Conservation (phyloP, 2,888 invertebrate species). For the Hylaea fasciaria region DNA sequence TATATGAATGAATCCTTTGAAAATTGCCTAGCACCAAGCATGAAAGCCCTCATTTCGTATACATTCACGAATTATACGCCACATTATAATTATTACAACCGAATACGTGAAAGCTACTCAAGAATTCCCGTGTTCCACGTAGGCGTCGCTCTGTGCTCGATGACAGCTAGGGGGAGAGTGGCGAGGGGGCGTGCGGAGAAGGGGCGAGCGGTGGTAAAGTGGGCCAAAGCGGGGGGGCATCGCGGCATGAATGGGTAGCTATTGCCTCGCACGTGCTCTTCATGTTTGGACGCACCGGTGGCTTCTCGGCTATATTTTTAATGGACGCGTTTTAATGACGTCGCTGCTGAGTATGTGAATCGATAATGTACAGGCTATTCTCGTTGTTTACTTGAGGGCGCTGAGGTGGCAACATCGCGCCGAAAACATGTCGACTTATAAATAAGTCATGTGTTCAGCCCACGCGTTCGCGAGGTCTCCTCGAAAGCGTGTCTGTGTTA, state of each 20-base stretch:
- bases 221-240: slow-evolving; percentile 17
- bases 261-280: slow-evolving; percentile 49
- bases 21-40: slow-evolving; percentile 21
- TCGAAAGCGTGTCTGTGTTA: slow-evolving; percentile 1
- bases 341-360: slow-evolving; percentile 34
- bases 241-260: slow-evolving; percentile 36
- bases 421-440: slow-evolving; percentile 23
- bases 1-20: slow-evolving; percentile 23
- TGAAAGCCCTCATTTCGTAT: slow-evolving; percentile 28
- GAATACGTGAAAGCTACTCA: slow-evolving; percentile 41
- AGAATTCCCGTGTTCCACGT: slow-evolving; percentile 46
- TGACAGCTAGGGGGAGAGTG: slow-evolving; percentile 18
- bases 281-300: slow-evolving; percentile 55
- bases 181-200: no score
- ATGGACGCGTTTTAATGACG: slow-evolving; percentile 46
- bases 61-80: slow-evolving; percentile 39
- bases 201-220: slow-evolving; percentile 15
- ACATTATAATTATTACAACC: slow-evolving; percentile 42
- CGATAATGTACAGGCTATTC: slow-evolving; percentile 36
- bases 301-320: slow-evolving; percentile 46
- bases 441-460: slow-evolving; percentile 6
- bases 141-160: slow-evolving; percentile 32
- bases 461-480: slow-evolving; percentile 11
- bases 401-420: slow-evolving; percentile 11
- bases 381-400: slow-evolving; percentile 28